A percentile compares a stretch with the other conserved stretches of the same genome.
Evolutionary conservation across 2,888 invertebrate genomes (phyloP).

Genomic region (Eupithecia vulgata): DNA sequence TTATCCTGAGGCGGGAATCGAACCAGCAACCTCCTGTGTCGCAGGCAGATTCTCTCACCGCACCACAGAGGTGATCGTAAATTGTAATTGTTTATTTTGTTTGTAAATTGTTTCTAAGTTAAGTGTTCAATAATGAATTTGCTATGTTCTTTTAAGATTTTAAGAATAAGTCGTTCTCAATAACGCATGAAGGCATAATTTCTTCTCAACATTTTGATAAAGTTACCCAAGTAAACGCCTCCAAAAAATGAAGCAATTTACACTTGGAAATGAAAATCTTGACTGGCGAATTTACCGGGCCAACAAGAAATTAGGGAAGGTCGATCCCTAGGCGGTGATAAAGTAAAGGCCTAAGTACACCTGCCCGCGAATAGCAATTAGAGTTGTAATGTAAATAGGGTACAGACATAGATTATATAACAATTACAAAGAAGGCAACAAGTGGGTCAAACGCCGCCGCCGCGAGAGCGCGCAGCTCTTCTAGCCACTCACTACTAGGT

Average conservation of each 20-base stretch:
- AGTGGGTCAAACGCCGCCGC: slow-evolving; percentile 72
- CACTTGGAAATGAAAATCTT: slow-evolving; percentile 36
- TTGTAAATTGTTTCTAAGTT: no score
- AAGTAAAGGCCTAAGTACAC: slow-evolving; percentile 56
- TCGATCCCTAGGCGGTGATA: slow-evolving; percentile 58
- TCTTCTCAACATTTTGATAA: slow-evolving; percentile 1
- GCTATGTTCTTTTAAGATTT: background rate
- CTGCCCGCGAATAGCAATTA: slow-evolving; percentile 65
- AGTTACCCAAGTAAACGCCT: background rate
- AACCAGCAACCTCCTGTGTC: no score
- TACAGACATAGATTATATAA: slow-evolving; percentile 57
- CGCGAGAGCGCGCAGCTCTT: slow-evolving; percentile 36
- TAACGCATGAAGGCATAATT: background rate
- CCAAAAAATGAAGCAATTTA: slow-evolving; percentile 23
- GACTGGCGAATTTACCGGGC: slow-evolving; percentile 47
- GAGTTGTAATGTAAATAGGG: slow-evolving; percentile 75
- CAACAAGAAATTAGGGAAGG: slow-evolving; percentile 59
- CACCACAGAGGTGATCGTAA: no score
- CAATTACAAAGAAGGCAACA: slow-evolving; percentile 66
- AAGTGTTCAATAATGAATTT: no score
- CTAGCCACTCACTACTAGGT: slow-evolving; percentile 60
- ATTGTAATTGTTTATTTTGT: no score
- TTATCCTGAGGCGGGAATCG: no score
- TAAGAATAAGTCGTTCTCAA: background rate
- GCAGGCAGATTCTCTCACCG: no score